Evolutionary conservation across 2,888 invertebrate species (phyloP).

Genomic region (Hyles lineata): DNA sequence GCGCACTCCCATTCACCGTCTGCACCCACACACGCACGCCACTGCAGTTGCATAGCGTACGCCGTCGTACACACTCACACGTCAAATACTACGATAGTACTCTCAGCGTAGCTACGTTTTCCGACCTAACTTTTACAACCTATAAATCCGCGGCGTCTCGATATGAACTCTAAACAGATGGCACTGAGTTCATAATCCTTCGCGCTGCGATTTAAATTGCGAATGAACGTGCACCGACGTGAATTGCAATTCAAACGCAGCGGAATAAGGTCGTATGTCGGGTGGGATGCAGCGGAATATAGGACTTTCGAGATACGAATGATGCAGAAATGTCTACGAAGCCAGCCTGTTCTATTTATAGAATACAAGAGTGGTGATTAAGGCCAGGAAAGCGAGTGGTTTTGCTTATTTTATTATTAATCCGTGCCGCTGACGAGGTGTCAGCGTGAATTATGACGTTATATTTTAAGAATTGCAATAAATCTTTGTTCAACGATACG

Average conservation of each 20-base stretch:
- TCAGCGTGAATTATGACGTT: conserved; percentile 13
- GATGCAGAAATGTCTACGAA: conserved; percentile 70
- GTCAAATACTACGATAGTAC: conserved; percentile 75
- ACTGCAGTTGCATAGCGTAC: conserved; percentile 57
- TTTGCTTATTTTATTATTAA: conserved; percentile 22
- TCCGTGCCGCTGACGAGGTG: conserved; percentile 1
- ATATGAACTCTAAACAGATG: conserved; percentile 49
- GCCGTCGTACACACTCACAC: conserved; percentile 55
- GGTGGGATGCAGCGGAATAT: conserved; percentile 30
- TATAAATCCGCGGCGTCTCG: not conserved
- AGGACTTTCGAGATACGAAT: conserved; percentile 46
- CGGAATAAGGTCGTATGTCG: conserved; percentile 39
- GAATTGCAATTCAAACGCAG: conserved; percentile 32
- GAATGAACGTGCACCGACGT: conserved; percentile 11
- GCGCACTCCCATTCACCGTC: conserved; percentile 71
- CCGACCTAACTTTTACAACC: conserved; percentile 63
- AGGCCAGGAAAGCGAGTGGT: conserved; percentile 35
- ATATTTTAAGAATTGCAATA: conserved; percentile 5
- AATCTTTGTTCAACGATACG: not conserved
- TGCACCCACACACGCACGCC: conserved; percentile 53
- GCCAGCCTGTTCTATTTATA: conserved; percentile 80
- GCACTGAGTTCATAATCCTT: conserved; percentile 44
- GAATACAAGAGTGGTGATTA: conserved; percentile 66
- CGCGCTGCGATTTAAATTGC: conserved; percentile 26
- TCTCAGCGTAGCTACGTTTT: conserved; percentile 78